A percentile compares a stretch with the other conserved stretches of the same genome.
Conservation (phyloP, 2,888 invertebrate genomes). For the Lasioglossum leucozonium region DNA sequence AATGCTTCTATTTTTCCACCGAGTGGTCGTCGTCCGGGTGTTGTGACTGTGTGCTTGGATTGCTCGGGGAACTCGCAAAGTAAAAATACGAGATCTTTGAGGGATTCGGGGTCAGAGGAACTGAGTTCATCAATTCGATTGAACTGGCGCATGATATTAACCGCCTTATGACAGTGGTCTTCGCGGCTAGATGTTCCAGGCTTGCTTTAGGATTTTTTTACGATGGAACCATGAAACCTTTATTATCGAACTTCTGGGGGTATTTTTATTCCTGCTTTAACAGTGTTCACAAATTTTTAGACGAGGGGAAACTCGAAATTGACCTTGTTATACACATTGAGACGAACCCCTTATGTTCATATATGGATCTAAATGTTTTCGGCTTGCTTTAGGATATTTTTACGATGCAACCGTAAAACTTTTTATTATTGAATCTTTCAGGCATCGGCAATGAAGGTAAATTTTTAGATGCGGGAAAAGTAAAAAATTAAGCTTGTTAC, state of each 20-base stretch:
- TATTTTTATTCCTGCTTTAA: not conserved
- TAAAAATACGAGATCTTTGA: constrained; percentile 7
- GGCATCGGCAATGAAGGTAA: not conserved
- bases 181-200: not conserved
- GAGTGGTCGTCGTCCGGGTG: constrained; percentile 12
- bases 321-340: not conserved
- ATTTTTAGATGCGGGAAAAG: not conserved
- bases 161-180: not conserved
- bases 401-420: not conserved
- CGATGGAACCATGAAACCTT: not conserved
- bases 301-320: not conserved
- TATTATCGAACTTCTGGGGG: not conserved
- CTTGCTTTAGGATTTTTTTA: not conserved
- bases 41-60: not conserved
- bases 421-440: not conserved
- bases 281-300: not conserved
- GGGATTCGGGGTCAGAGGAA: not conserved
- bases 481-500: not conserved
- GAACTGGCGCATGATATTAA: not conserved
- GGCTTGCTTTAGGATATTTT: not conserved
- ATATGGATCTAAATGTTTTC: not conserved
- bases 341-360: not conserved
- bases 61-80: not conserved
- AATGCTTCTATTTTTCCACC: constrained; percentile 6
- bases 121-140: not conserved